Evolutionary conservation across 2,888 invertebrate genomes (phyloP), one percentile per base, ranked within the genome.

Genomic region (Ganaspis brasiliensis): DNA sequence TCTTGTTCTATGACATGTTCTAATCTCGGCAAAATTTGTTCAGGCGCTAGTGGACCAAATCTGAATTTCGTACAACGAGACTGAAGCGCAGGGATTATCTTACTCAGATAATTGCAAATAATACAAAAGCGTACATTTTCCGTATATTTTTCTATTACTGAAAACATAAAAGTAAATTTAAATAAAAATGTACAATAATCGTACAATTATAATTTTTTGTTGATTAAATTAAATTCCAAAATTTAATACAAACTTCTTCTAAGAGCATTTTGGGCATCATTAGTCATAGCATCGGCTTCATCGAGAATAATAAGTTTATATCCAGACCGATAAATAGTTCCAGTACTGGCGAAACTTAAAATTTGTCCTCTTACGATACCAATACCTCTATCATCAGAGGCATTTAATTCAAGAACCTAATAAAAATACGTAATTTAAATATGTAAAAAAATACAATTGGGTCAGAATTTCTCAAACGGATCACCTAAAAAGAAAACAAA

Each of bases 261-360:
- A 0, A 99, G 93, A 35, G 99, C 99, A 94, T 99, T 99, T 91
- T 99, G 99, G 0, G 99, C 99, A 94, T 99, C 99, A 91, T 97
- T 97, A 0, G 99, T 99, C 99, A 99, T 99, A 0, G 99, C 98
- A 93, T 99, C 99, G 0, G 99, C 99, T 93, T 99, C 99, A 93
- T 99, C 99, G 24, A 99, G 93, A 83, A 99, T 98, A 56, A 99
- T 97, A 52, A 99, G 92, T 91, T 99, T 99, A 83, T 97, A 98
- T 0, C 98, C 97, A 67, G 96, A 96, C 92, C 96, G 97, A 89
- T 98, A 98, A 87, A 99, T 97, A 5, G 98, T 98, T 88, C 97
- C 95, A 2, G 99, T 99, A 82, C 98, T 98, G 1, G 99, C 99
- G 94, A 99, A 99, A 91, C 96, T 98, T 52, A 99, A 93, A 84